A percentile compares a stretch with the other conserved stretches of the same genome.
Evolutionary conservation across 2,797 vertebrate genomes (phyloP).

Genomic region (Stomatorhinus walkeri): DNA sequence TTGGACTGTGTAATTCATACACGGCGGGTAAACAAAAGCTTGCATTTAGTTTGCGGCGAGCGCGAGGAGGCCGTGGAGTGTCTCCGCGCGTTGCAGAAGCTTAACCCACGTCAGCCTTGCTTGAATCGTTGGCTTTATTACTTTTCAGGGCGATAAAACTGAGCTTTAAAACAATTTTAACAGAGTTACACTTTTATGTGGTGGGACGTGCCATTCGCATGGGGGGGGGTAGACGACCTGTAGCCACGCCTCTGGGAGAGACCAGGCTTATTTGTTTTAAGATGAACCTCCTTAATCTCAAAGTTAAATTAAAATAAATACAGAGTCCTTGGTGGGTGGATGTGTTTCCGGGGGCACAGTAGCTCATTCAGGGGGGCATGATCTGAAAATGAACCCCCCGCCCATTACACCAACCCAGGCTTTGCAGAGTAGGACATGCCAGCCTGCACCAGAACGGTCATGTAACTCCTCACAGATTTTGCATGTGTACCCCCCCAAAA

Average conservation of each 20-base stretch:
- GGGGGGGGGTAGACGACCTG: background rate
- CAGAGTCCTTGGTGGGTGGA: background rate
- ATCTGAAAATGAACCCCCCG: background rate
- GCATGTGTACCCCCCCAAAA: background rate
- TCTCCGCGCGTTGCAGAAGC: background rate
- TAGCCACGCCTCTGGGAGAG: background rate
- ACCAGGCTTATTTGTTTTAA: background rate
- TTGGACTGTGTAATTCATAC: conserved; percentile 16
- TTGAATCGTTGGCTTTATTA: background rate
- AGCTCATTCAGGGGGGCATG: background rate
- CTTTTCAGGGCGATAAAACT: background rate
- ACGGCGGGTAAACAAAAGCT: background rate
- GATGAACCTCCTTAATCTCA: background rate
- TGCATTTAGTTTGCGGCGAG: background rate
- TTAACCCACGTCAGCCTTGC: background rate
- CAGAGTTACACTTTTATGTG: background rate
- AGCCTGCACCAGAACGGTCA: background rate
- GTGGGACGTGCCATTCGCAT: background rate
- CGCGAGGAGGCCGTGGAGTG: background rate
- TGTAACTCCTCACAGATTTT: background rate
- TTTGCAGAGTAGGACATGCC: background rate
- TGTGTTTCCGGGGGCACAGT: background rate
- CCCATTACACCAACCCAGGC: background rate
- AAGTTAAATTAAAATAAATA: background rate
- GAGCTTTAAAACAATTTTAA: background rate